Percentiles rank a stretch among this genome's conserved stretches.
Conservation (phyloP, 2,888 invertebrate species). For the Drosophila nigricruria region DNA sequence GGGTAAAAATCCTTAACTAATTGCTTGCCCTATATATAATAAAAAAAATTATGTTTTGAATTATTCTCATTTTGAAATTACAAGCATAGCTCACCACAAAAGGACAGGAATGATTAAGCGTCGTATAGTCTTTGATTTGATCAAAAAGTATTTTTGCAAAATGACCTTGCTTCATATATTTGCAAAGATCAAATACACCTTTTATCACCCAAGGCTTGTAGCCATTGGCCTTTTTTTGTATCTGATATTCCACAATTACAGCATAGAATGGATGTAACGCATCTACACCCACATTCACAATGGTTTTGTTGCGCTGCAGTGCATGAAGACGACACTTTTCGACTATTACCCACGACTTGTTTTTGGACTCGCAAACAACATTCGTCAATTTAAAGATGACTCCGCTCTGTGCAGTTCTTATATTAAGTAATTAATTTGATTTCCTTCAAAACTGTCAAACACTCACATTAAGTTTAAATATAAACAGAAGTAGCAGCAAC, state of each 20-base stretch:
- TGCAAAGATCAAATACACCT: slow-evolving; percentile 15
- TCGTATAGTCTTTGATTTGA: slow-evolving; percentile 25
- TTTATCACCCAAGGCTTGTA: slow-evolving; percentile 39
- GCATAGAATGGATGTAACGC: background rate
- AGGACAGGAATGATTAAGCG: slow-evolving; percentile 35
- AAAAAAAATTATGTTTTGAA: too few species aligned
- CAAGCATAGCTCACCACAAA: slow-evolving; percentile 19
- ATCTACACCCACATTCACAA: background rate
- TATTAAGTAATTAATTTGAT: too few species aligned
- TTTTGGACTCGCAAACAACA: slow-evolving; percentile 24
- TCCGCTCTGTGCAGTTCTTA: slow-evolving; percentile 15
- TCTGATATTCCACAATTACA: too few species aligned
- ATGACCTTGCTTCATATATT: slow-evolving; percentile 4
- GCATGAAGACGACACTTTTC: slow-evolving; percentile 21
- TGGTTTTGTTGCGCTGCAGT: slow-evolving; percentile 22
- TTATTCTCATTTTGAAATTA: background rate
- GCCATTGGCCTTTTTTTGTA: slow-evolving; percentile 7
- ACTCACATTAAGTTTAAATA: background rate
- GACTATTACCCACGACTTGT: slow-evolving; percentile 26
- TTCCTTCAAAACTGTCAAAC: too few species aligned
- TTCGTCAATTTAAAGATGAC: slow-evolving; percentile 34
- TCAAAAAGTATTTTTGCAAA: background rate
- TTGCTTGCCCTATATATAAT: background rate
- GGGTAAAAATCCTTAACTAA: slow-evolving; percentile 6
- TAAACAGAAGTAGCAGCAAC: background rate